Conservation (phyloP, 2,797 vertebrate species). For the Sylvia borin region DNA sequence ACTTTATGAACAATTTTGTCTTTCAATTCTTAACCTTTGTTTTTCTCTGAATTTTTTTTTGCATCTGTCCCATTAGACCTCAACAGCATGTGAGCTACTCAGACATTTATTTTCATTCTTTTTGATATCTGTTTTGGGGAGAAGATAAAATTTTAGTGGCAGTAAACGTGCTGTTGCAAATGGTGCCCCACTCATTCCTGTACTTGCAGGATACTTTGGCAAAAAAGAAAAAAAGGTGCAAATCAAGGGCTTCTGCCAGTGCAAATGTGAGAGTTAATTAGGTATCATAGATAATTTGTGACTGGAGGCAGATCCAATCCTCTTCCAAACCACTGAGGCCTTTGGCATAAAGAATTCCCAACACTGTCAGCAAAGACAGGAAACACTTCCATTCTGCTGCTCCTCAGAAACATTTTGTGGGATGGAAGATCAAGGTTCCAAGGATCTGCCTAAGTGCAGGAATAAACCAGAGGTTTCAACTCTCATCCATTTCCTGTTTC, state of each 20-base stretch:
- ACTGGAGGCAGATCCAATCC: background rate
- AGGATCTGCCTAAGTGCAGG: background rate
- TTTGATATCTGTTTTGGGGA: background rate
- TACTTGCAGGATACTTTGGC: background rate
- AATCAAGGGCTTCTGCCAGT: background rate
- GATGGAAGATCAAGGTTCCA: background rate
- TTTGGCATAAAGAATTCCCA: background rate
- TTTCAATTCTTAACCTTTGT: slow-evolving; percentile 7
- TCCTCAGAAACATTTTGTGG: background rate
- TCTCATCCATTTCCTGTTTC: background rate
- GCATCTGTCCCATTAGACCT: background rate
- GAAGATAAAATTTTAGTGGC: background rate
- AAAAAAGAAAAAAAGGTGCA: background rate
- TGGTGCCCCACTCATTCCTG: background rate
- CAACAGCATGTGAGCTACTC: background rate
- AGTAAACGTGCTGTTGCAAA: background rate
- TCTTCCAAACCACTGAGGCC: background rate
- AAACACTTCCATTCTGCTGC: background rate
- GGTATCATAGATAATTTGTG: background rate
- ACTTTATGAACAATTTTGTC: slow-evolving; percentile 31
- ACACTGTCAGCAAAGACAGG: background rate
- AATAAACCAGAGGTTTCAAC: background rate
- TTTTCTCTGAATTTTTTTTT: slow-evolving; percentile 5
- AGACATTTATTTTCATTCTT: background rate
- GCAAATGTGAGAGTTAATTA: background rate